Base-by-base conservation (phyloP, 2,888 invertebrate genomes). In the Pachliopta kotzebuea region DNA sequence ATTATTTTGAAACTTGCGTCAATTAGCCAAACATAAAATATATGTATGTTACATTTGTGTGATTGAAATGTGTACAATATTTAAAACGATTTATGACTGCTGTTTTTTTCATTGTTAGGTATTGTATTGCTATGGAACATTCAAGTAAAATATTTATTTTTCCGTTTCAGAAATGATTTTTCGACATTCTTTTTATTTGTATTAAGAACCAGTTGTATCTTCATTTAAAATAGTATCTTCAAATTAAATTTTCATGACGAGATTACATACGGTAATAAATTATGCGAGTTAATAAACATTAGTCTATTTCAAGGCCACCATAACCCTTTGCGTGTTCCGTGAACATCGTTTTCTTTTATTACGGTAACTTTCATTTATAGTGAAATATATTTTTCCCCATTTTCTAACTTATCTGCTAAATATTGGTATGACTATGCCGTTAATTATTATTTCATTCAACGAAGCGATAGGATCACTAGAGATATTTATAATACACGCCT, bases 11-110 rank as follows among this genome's bases (percentile, higher is more conserved):
- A 50, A 31, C 18, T 50, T 4, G 49, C 55, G 18, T 29, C 56
- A 53, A 56, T 56, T 57, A 42, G 52, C 56, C 31, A 45, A 57
- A 42, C 26, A 62, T 45, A 57, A 57, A 62, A 57, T 42, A 26
- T 3, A 37, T 53, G 42, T 8, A 37, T 37, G 57, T 53, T 56
- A 56, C 62, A 56, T 56, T 62, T 62, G 62, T 29, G 45, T 49
- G 21, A 56, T 52, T 24, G 23, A 60, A 60, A 53, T 37, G 14
- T 7, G 37, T 17, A 45, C 23, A n/a, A 53, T 55, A 45, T 45
- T 18, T 45, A 45, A 45, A 45, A n/a, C 8, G 45, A 45, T 18
- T 31, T 9, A 14, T 42, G 42, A 42, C 14, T 9, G 42, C 45
- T 45, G n/a, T 45, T 45, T 3, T 45, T 4, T 45, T 45, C 45